Conservation (phyloP, 2,113 vertebrate genomes). For the Bos taurus region ARS-UCD2.0 NC_037328.1:73468001-73468500, state of each 20-base stretch:
- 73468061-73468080: not conserved
- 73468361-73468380: not conserved
- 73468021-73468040: not conserved
- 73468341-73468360: not conserved
- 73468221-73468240: not conserved
- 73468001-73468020: accelerated
- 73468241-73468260: not conserved
- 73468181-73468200: not conserved
- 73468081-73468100: not conserved
- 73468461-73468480: not conserved
- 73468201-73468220: not conserved
- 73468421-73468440: not conserved
- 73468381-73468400: not conserved
- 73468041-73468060: not conserved
- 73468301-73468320: not conserved
- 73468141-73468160: not conserved
- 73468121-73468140: not conserved
- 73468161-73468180: not conserved
- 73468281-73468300: not conserved
- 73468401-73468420: not conserved
- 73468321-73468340: not conserved
- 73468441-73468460: not conserved
- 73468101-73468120: accelerated
- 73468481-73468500: not conserved
- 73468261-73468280: not conserved